Base-by-base conservation (phyloP, 2,888 invertebrate species). In the Omphaloscelis lunosa region DNA sequence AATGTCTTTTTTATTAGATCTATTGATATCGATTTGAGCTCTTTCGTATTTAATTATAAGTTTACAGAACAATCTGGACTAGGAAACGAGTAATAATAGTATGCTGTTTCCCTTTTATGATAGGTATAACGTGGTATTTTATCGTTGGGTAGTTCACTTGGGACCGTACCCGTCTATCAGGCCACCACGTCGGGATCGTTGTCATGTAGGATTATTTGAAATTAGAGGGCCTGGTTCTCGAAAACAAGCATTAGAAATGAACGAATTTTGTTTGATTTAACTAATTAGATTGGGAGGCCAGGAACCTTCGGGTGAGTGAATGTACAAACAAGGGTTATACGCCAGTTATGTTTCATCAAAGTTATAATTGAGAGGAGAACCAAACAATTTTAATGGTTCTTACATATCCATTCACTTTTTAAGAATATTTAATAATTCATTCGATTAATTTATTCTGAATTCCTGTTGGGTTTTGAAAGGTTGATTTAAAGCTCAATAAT, bases 181-280 rank as follows among this genome's bases (percentile, higher is more conserved):
- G 58, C 39, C 29, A 62, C 70, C 62, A 53, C 63, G 62, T 45
- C 70, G 68, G 68, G 48, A 63, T 78, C 80, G 80, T 77, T 84
- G 84, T 76, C 84, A 79, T 86, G 77, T 79, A 79, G 82, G 86
- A 82, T 82, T 88, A 86, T 77, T 62, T 48, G 59, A 88, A 82
- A 82, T 84, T 79, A 79, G 74, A 72, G 53, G 65, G 59, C 12
- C 29, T 67, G 62, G 70, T 62, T 77, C 59, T 63, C 63, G 39
- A 72, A 75, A 75, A 79, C 74, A 78, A 86, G 74, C 72, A 72
- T 68, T 78, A 73, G 61, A 71, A 76, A 78, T 74, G n/a, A 70
- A 86, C 58, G 65, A 76, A 75, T 77, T 84, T 80, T 72, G 78
- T 84, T 77, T 75, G 59, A 75, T 79, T 75, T 69, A 65, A 85